phyloP scores from a whole-genome alignment of 2,797 vertebrate genomes.

The Galago senegalensis region DNA sequence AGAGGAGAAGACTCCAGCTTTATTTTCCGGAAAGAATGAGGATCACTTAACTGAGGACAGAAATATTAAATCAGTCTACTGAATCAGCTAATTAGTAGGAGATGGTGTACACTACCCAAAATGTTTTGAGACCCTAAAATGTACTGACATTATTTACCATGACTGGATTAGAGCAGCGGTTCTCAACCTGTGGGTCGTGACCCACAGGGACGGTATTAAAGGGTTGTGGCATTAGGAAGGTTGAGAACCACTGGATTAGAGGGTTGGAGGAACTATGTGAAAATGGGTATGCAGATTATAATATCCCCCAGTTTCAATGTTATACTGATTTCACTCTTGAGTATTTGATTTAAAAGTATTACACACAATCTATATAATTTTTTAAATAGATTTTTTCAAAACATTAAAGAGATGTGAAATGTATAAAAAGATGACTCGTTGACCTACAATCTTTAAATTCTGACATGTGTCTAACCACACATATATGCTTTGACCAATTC shows the following conservation, averaged over 20 bases:
- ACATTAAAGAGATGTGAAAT: conserved; percentile 6
- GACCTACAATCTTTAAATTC: conserved; percentile 2
- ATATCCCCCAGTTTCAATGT: background rate
- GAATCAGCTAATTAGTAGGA: background rate
- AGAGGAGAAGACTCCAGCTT: background rate
- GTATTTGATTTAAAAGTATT: conserved; percentile 12
- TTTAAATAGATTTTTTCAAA: background rate
- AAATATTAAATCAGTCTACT: background rate
- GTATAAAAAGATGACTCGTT: background rate
- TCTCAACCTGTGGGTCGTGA: too few species aligned
- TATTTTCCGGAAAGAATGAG: background rate
- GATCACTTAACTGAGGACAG: background rate
- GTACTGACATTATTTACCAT: background rate
- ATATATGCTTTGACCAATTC: background rate
- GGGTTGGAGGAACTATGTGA: background rate
- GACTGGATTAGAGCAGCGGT: background rate
- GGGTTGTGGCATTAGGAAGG: too few species aligned
- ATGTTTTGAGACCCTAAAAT: conserved; percentile 12
- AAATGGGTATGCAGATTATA: background rate
- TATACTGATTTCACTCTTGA: background rate
- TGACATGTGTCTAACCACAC: background rate
- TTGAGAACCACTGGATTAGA: background rate
- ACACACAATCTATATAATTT: background rate
- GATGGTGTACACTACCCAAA: background rate
- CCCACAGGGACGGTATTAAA: too few species aligned